Base-by-base conservation (phyloP, 2,113 vertebrate genomes). In the Xiphophorus couchianus region DNA sequence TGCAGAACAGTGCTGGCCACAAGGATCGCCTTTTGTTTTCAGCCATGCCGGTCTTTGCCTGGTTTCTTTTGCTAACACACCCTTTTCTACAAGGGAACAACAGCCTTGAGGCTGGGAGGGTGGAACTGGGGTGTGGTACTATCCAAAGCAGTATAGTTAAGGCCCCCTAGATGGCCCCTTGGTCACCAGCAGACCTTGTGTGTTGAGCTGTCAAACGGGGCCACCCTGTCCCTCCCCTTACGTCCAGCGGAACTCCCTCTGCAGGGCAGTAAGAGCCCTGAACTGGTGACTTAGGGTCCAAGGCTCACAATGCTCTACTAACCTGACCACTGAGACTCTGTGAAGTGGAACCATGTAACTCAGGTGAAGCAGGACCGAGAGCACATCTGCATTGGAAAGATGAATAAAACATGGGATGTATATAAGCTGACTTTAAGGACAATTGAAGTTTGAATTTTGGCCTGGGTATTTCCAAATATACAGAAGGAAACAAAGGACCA, bases 141-240 rank as follows among this genome's bases (percentile, higher is more conserved):
- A 85, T 89, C 86, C 88, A 91, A 91, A 91, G 88, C 82, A 65
- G 77, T 76, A 87, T 88, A 85, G 88, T 85, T 76, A 64, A 51
- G 81, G 80, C 73, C 89, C 90, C 87, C 71, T 86, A 74, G 58
- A 78, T 81, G 86, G 88, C 87, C 90, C 89, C 89, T 82, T 91
- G 90, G 91, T 93, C 93, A 93, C 92, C 92, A 93, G 92, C 90
- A 93, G 80, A 88, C 84, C 80, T 81, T 88, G 80, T 90, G 89
- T 93, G 87, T 91, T 87, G 91, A 86, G 86, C 90, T 93, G 93
- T 93, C 93, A 93, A 86, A 88, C 54, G 22, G 82, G 82, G 91
- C 77, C 31, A 81, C 84, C 80, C 90, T 76, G 72, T 78, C 79
- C 91, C 89, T 90, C 92, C 91, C 90, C 83, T 91, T 80, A 80